Evolutionary conservation across 2,888 invertebrate genomes (phyloP).

Genomic region (Epinotia nisella): DNA sequence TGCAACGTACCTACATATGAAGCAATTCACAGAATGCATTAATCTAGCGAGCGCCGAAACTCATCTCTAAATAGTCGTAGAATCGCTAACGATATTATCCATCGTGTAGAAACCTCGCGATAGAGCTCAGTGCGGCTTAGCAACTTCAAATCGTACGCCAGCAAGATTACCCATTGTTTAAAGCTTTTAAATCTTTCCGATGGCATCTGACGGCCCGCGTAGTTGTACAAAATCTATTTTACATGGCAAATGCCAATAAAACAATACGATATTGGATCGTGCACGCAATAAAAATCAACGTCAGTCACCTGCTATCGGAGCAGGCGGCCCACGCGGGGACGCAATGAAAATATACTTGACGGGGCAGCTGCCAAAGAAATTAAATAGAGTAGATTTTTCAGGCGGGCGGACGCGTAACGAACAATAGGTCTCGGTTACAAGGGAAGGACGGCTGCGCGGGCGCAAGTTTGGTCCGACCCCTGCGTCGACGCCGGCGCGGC

Average conservation of each 20-base stretch:
- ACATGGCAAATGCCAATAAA: slow-evolving; percentile 72
- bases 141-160: slow-evolving; percentile 20
- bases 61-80: slow-evolving; percentile 30
- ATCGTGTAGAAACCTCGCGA: slow-evolving; percentile 23
- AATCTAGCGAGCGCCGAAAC: slow-evolving; percentile 17
- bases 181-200: slow-evolving; percentile 35
- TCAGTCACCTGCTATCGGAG: slow-evolving; percentile 74
- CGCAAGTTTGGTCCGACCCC: slow-evolving; percentile 40
- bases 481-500: background rate
- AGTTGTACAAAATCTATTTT: slow-evolving; percentile 64
- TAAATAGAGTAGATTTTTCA: slow-evolving; percentile 81
- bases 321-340: slow-evolving; percentile 71
- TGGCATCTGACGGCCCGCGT: slow-evolving; percentile 48
- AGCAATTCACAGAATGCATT: slow-evolving; percentile 29
- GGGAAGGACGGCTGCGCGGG: slow-evolving; percentile 67
- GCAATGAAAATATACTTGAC: slow-evolving; percentile 77
- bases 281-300: slow-evolving; percentile 75
- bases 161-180: slow-evolving; percentile 28
- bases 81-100: slow-evolving; percentile 24
- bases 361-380: slow-evolving; percentile 80
- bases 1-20: slow-evolving; percentile 6
- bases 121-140: slow-evolving; percentile 32
- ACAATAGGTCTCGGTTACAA: slow-evolving; percentile 77
- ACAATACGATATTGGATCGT: slow-evolving; percentile 75
- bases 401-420: slow-evolving; percentile 69